Base-by-base conservation (phyloP, 2,797 vertebrate genomes). In the Anas bahamensis region DNA sequence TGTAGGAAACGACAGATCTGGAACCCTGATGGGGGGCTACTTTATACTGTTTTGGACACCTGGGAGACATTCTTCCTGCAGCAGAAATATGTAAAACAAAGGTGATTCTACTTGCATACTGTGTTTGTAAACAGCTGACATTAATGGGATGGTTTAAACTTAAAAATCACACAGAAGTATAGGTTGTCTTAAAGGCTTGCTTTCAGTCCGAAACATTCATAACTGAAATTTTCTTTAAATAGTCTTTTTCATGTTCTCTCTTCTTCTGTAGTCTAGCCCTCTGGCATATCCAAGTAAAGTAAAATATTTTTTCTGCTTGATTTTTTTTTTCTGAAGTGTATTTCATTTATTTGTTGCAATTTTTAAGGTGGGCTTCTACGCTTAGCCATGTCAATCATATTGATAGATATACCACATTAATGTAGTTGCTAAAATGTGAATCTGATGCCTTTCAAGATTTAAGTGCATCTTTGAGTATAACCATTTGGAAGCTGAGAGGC, bases 1-100 rank as follows among this genome's bases (percentile, higher is more conserved):
- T 81, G 90, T 97, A 97, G 97, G 97, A 98, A 98, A 98, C 93
- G 96, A 98, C 97, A 98, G 98, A 98, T 98, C 97, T 97, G 95
- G 97, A 98, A 97, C 98, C 97, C 97, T 97, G 96, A 96, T 96
- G 97, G 95, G 97, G 93, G 91, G 83, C 88, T 97, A 90, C 97
- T 96, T 97, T 98, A 94, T 95, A 93, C 96, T 79, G 81, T 94
- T 97, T 97, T 89, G 97, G 97, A 98, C 98, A 97, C 95, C 88
- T 95, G 76, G 93, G 96, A 97, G 92, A 96, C 60, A 96, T 95
- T 95, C 97, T 95, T 91, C 37, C 73, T 87, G 23, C 35, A 57
- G 69, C 29, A 83, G 46, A 94, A 96, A 56, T 88, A 82, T 28
- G 59, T 77, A 83, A 74, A 44, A 90, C 66, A 90, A 94, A 92